Evolutionary conservation across 2,113 vertebrate genomes (phyloP).

Genomic region (Leiothrix lutea): DNA sequence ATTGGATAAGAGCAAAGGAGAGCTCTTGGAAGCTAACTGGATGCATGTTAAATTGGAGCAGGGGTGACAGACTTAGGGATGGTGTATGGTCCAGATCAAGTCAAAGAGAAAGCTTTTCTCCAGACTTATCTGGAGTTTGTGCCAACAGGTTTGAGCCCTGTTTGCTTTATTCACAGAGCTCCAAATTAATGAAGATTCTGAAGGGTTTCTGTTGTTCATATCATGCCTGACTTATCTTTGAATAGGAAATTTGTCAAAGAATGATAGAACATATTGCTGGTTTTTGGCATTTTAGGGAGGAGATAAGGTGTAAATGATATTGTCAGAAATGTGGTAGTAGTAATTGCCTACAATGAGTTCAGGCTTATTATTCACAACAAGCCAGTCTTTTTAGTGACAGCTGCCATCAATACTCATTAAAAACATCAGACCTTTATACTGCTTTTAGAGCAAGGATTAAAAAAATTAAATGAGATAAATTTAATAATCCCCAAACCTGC

Average conservation of each 20-base stretch:
- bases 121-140: not conserved
- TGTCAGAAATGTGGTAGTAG: not conserved
- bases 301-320: not conserved
- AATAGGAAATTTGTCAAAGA: constrained; percentile 1
- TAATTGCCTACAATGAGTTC: not conserved
- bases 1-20: not conserved
- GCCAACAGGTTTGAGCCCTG: not conserved
- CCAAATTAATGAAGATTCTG: not conserved
- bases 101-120: not conserved
- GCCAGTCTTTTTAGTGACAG: not conserved
- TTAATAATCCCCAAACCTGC: not conserved
- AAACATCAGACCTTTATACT: not conserved
- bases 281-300: not conserved
- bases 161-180: not conserved
- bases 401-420: constrained; percentile 24
- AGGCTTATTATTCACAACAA: constrained; percentile 30
- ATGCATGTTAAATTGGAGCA: not conserved
- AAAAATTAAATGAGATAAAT: not conserved
- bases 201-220: not conserved
- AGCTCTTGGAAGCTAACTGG: not conserved
- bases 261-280: not conserved
- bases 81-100: not conserved
- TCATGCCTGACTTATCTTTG: not conserved
- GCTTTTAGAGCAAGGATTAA: not conserved
- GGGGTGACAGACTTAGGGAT: not conserved